Conservation (phyloP, 2,888 invertebrate genomes). For the Polydesmus complanatus region DNA sequence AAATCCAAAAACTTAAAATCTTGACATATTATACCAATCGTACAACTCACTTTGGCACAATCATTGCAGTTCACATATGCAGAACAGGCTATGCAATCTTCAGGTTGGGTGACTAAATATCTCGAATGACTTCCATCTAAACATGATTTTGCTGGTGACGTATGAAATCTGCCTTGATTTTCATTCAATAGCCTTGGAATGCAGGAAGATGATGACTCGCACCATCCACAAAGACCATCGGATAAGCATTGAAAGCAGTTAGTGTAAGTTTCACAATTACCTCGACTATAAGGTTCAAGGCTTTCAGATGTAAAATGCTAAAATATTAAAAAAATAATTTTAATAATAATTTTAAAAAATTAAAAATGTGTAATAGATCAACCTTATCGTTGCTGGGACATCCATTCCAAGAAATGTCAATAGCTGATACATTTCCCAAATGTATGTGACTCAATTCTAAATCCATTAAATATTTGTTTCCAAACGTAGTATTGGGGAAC, state of each 20-base stretch:
- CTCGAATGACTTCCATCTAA: constrained; percentile 49
- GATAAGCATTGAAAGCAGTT: constrained; percentile 78
- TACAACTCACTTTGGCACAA: constrained; percentile 50
- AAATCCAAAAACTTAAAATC: neutral
- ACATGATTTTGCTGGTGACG: constrained; percentile 6
- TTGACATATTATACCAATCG: neutral
- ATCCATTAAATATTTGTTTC: constrained; percentile 22
- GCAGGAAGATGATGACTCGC: constrained; percentile 58
- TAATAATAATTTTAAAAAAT: constrained; percentile 4
- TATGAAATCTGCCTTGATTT: constrained; percentile 10
- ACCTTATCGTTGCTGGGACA: constrained; percentile 19
- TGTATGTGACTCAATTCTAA: constrained; percentile 18
- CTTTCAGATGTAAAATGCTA: constrained; percentile 72
- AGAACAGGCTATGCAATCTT: constrained; percentile 72
- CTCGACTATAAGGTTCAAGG: constrained; percentile 72
- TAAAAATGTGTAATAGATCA: neutral
- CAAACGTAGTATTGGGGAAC: constrained; percentile 20
- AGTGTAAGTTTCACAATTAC: constrained; percentile 56
- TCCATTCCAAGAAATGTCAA: constrained; percentile 20
- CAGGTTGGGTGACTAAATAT: constrained; percentile 65
- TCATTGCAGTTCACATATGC: constrained; percentile 77
- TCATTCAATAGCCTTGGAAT: constrained; percentile 54
- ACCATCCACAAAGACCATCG: constrained; percentile 86
- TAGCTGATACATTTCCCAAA: constrained; percentile 16
- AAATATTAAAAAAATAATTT: constrained; percentile 3